Conservation (phyloP, 2,888 invertebrate genomes). For the Ochropleura plecta region DNA sequence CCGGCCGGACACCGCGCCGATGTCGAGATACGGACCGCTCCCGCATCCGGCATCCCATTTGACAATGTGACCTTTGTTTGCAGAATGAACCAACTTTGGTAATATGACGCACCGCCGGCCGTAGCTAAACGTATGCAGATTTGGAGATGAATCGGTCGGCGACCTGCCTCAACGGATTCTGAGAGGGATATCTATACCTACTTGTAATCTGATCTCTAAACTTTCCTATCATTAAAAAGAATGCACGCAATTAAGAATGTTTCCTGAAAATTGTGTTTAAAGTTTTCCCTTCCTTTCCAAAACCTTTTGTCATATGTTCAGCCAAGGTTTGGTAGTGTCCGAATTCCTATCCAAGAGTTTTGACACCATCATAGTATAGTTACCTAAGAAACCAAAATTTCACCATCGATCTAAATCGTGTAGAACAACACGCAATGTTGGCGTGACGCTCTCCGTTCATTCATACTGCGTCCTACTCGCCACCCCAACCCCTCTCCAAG, state of each 20-base stretch:
- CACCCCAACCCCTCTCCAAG: conserved; percentile 56
- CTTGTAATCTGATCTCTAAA: conserved; percentile 20
- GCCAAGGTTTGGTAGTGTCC: background rate
- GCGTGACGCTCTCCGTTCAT: conserved; percentile 73
- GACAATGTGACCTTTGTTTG: conserved; percentile 76
- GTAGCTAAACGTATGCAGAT: conserved; percentile 48
- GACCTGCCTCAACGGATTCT: conserved; percentile 58
- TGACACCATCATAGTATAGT: background rate
- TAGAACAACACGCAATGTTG: conserved; percentile 54
- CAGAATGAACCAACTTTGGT: conserved; percentile 58
- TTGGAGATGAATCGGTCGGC: conserved; percentile 44
- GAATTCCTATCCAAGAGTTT: conserved; percentile 8
- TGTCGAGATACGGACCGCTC: conserved; percentile 72
- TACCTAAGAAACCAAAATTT: conserved; percentile 31
- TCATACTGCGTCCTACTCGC: conserved; percentile 70
- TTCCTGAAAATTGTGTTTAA: background rate
- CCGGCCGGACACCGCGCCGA: conserved; percentile 71
- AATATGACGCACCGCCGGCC: conserved; percentile 58
- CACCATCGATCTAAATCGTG: conserved; percentile 56
- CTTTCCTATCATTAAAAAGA: background rate
- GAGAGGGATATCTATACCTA: conserved; percentile 28
- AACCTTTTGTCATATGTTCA: background rate
- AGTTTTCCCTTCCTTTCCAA: background rate
- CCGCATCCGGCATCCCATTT: conserved; percentile 72
- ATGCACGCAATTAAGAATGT: background rate